Percentiles rank a stretch among this genome's conserved stretches.
These are phyloP conservation scores for Xenopus borealis DNA, from an alignment of 2,113 vertebrate genomes.

Conservation along the genomic window DNA sequence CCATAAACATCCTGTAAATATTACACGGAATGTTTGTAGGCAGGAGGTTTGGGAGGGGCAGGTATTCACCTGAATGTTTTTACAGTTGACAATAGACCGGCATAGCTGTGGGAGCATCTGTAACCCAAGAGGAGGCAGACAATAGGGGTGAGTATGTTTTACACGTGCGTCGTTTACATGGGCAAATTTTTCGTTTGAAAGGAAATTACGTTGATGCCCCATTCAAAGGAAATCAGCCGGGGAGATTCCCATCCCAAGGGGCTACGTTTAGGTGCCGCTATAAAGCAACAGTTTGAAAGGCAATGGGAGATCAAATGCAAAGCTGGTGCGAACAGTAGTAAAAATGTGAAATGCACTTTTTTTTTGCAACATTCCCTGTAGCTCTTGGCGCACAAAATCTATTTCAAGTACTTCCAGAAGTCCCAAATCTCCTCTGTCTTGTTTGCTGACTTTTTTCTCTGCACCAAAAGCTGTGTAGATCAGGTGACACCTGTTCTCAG, in stretches of 20 bases:
- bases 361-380: neutral
- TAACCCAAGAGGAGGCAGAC: no score
- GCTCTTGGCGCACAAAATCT: neutral
- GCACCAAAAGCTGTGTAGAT: slow-evolving; percentile 6
- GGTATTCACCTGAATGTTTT: no score
- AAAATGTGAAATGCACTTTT: neutral
- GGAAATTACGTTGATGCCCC: slow-evolving; percentile 15
- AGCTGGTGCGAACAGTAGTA: slow-evolving; percentile 1
- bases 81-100: no score
- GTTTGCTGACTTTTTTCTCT: slow-evolving; percentile 22
- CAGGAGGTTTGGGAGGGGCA: no score
- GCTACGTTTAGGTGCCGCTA: neutral
- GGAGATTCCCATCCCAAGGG: slow-evolving; percentile 24
- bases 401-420: slow-evolving; percentile 10
- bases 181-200: neutral
- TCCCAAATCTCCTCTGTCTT: neutral
- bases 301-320: slow-evolving; percentile 3
- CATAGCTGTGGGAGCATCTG: no score
- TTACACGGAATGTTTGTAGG: no score
- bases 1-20: no score
- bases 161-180: neutral
- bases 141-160: no score
- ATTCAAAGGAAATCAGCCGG: slow-evolving; percentile 2
- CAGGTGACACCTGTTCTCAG: slow-evolving; percentile 27
- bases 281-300: slow-evolving; percentile 9